These are phyloP conservation scores for Isurus oxyrinchus DNA, from an alignment of 2,113 vertebrate species.

Conservation along the genomic window DNA sequence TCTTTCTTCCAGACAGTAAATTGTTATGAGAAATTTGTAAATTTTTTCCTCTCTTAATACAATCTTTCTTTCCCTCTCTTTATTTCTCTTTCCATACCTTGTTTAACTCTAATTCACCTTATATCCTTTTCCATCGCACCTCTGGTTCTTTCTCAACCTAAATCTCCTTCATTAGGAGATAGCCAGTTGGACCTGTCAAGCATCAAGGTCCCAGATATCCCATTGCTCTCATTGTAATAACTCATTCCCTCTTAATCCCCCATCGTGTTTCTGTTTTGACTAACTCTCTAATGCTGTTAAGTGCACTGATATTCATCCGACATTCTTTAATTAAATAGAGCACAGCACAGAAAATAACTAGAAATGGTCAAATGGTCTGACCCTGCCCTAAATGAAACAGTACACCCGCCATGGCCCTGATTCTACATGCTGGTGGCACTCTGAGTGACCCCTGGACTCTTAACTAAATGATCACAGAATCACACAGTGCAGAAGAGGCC, in stretches of 20 bases:
- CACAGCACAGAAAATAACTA: neutral
- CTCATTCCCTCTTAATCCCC: too few relatives aligned
- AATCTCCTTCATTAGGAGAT: neutral
- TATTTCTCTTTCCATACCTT: neutral
- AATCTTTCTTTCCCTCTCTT: too few relatives aligned
- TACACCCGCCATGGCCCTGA: neutral
- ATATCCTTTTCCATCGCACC: neutral
- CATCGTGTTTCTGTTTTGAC: too few relatives aligned
- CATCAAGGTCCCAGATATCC: neutral
- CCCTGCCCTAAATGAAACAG: neutral
- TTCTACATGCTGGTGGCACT: neutral
- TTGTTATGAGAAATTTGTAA: neutral
- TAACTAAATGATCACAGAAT: too few relatives aligned
- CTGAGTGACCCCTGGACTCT: neutral
- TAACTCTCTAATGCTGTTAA: too few relatives aligned
- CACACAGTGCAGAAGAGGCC: too few relatives aligned
- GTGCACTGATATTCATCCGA: too few relatives aligned
- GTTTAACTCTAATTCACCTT: neutral
- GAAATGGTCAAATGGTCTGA: neutral
- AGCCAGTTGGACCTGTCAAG: neutral
- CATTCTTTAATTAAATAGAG: neutral
- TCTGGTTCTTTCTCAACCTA: neutral
- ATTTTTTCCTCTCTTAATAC: too few relatives aligned
- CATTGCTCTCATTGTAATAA: too few relatives aligned
- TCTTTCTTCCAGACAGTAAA: neutral